Conservation (phyloP, 2,797 vertebrate genomes). For the Micromesistius poutassou region DNA sequence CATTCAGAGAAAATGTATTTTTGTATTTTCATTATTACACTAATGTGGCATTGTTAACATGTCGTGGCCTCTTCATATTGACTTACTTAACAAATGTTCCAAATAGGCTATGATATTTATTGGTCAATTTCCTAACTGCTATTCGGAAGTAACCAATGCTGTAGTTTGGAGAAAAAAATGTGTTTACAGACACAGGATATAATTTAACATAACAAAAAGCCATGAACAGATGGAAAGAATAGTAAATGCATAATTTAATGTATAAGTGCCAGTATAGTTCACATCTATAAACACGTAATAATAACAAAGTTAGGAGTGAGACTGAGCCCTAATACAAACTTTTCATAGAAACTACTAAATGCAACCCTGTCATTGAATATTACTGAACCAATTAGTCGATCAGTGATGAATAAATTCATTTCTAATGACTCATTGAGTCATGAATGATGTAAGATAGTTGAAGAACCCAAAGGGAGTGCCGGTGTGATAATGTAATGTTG, state of each 20-base stretch:
- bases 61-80: neutral
- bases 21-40: neutral
- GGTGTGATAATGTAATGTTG: neutral
- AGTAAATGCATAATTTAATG: neutral
- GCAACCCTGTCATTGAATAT: neutral
- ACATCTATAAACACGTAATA: neutral
- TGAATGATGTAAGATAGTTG: neutral
- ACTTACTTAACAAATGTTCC: neutral
- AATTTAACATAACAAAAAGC: neutral
- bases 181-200: neutral
- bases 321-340: neutral
- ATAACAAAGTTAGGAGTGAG: neutral
- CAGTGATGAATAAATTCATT: neutral
- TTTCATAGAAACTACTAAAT: neutral
- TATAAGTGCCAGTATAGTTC: neutral
- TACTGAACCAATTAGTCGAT: neutral
- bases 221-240: neutral
- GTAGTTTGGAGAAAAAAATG: neutral
- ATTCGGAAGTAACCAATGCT: neutral
- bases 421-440: neutral
- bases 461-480: neutral
- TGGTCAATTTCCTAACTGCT: neutral
- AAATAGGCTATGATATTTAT: neutral
- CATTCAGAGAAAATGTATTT: neutral
- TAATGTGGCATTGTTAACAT: neutral